Base-by-base conservation (phyloP, 2,888 invertebrate genomes). In the Linyphia triangularis region DNA sequence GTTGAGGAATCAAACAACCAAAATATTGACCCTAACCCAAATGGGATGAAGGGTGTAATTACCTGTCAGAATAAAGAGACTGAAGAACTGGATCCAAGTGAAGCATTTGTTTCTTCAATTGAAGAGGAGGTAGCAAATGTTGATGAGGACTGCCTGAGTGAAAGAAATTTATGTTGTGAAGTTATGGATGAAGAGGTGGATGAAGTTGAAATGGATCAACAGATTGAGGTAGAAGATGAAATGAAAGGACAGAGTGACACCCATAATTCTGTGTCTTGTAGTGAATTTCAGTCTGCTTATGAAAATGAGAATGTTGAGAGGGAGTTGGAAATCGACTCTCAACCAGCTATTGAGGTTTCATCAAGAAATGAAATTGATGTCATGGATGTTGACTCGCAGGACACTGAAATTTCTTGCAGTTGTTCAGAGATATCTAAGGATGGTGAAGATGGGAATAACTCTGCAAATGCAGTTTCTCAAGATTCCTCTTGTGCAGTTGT, bases 321-420 rank as follows among this genome's bases (percentile, higher is more conserved):
- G 2, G 16, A 51, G n/a, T 13, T 51, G 51, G 33, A 6, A 33
- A 33, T 67, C n/a, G 33, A 30, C n/a, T 67, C 33, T 30, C n/a
- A 67, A 67, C n/a, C 26, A 16, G 16, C 28, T 65, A 22, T 30
- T 10, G 24, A 70, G 24, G 13, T 5, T 51, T 16, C 51, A 51
- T 70, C 70, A 37, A 69, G 57, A 24, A 30, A 26, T 77, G 10
- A 59, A 26, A 75, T 75, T 67, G 83, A 63, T 9, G 67, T 73
- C 13, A 51, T 84, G 40, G 67, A 85, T 69, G 28, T 77, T 24
- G 81, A 81, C 40, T 77, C 63, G 2, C 63, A 77, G 30, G 37
- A 59, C n/a, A 65, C 40, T 43, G 78, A 67, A 16, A 51, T 69
- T 33, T 69, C 57, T 16, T 22, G 43, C 4, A 30, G 26, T 24